These are phyloP conservation scores for Formica exsecta DNA, from an alignment of 1,140 invertebrate species.

Conservation along the genomic window DNA sequence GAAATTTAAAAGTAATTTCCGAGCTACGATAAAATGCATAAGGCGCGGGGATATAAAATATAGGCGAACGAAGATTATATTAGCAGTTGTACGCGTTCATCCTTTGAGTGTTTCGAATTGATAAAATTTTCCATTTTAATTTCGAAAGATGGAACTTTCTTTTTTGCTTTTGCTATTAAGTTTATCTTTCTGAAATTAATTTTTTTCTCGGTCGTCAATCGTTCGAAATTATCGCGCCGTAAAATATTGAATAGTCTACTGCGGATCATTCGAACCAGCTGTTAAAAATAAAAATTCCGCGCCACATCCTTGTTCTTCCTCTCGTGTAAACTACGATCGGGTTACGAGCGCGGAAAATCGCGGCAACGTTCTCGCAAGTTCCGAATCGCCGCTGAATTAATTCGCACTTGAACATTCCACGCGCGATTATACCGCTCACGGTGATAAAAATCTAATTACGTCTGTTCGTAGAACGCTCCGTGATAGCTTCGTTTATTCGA, in stretches of 20 bases:
- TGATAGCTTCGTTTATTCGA: slow-evolving; percentile 43
- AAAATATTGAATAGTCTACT: neutral
- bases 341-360: neutral
- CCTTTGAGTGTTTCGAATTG: neutral
- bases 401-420: slow-evolving; percentile 17
- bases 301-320: neutral
- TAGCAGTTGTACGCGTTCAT: slow-evolving; percentile 9
- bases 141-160: neutral
- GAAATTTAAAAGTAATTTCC: slow-evolving; percentile 44
- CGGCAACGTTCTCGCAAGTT: slow-evolving; percentile 4
- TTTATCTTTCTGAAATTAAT: slow-evolving; percentile 3
- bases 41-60: slow-evolving; percentile 25
- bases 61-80: neutral
- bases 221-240: neutral
- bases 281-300: slow-evolving; percentile 9
- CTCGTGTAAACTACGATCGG: slow-evolving; percentile 5
- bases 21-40: slow-evolving; percentile 40
- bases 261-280: neutral
- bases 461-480: slow-evolving; percentile 11
- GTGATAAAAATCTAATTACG: slow-evolving; percentile 54
- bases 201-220: neutral
- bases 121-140: slow-evolving; percentile 36
- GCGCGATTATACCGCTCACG: neutral
- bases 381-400: slow-evolving; percentile 6
- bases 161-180: neutral